Evolutionary conservation across 30 jellyfish, hydroid and myxozoan genomes (phyloP), one percentile per base, ranked within the genome.

Genomic region (Catostylus mosaicus): DNA sequence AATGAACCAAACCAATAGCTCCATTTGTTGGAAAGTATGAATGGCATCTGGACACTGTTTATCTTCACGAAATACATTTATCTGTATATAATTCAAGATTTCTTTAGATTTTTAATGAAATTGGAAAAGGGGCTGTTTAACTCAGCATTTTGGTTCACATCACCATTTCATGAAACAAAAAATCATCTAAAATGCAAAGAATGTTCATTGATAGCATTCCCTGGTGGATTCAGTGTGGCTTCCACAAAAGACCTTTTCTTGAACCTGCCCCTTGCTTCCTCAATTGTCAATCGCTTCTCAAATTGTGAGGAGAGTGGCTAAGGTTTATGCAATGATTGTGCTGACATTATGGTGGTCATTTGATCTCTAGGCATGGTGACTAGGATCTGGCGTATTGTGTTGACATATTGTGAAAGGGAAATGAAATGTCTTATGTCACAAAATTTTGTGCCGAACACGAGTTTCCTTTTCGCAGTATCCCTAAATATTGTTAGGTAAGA

Each of bases 221-320:
- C 74, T 61, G 74, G 74, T 61, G 74, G 74, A 29, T 20, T 20
- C 74, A 61, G 11, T 29, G 40, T 61, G 12, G 40, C 35, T 16
- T 11, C 26, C 43, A 61, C 74, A 61, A 29, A 61, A 20, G 36
- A 29, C 26, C 74, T 61, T 22, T 22, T 61, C 74, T 35, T 22
- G 43, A 22, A 22, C 26, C 4, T 61, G 36, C 9, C 74, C 54
- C 7, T 40, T 40, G 54, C 54, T 40, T 40, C 54, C 14, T 14
- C 14, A n/a, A n/a, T n/a, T 7, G 11, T 40, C 54, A 40, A 40
- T 5, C 54, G 54, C 7, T 40, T 40, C 7, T 40, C 54, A 40
- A 7, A 40, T 40, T 40, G 54, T 5, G 54, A 40, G 54, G 54
- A 40, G 14, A 40, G 54, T 40, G 54, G 54, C 14, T 40, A 7